phyloP scores from a whole-genome alignment of 2,797 vertebrate species.

The Malurus leucopterus region DNA sequence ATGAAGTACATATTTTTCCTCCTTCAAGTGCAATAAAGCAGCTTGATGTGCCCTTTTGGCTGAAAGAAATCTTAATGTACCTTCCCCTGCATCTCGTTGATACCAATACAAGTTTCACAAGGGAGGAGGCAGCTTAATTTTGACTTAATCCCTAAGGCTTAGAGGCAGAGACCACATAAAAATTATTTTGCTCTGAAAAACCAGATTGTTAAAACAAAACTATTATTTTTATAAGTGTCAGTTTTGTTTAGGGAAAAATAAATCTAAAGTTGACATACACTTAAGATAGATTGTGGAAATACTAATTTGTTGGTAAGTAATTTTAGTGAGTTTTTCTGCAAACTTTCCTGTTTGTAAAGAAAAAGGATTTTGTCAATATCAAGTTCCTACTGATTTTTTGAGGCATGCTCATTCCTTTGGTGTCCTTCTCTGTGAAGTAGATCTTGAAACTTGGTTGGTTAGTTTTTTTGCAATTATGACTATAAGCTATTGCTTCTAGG shows the following conservation, averaged over 20 bases:
- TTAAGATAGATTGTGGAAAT: neutral
- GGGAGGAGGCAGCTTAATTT: neutral
- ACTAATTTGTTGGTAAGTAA: neutral
- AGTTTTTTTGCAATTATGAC: neutral
- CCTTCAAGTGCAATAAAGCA: neutral
- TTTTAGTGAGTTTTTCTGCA: neutral
- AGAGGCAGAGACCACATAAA: neutral
- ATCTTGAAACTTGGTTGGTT: neutral
- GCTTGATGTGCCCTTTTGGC: neutral
- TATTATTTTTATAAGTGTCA: neutral
- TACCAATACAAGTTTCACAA: neutral
- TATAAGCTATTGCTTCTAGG: neutral
- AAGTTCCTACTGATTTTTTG: neutral
- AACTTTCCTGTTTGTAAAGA: neutral
- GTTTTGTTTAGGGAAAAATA: neutral
- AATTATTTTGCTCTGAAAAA: neutral
- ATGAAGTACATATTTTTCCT: neutral
- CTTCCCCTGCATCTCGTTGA: neutral
- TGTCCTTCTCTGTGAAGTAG: neutral
- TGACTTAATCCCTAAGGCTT: neutral
- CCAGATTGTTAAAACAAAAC: neutral
- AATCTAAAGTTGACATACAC: neutral
- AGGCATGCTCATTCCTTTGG: accelerated
- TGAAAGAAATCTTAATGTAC: neutral
- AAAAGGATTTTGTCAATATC: neutral